Evolutionary conservation across 1,140 invertebrate genomes (phyloP).

Genomic region (Hyles vespertilio): DNA sequence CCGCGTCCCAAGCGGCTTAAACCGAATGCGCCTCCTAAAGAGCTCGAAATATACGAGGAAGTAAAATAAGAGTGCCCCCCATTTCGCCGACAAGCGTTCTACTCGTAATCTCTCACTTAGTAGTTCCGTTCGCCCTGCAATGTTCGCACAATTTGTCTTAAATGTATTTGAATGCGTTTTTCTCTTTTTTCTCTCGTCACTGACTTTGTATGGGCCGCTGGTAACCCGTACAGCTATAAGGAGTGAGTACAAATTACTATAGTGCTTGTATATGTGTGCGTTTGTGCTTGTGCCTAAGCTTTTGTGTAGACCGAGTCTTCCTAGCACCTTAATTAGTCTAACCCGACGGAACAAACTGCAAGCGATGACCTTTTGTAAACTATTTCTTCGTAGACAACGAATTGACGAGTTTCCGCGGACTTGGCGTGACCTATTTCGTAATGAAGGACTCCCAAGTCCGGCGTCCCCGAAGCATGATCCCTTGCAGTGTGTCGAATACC

Average conservation of each 20-base stretch:
- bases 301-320: conserved; percentile 60
- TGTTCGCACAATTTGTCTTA: conserved; percentile 76
- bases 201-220: conserved; percentile 77
- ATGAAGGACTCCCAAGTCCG: conserved; percentile 36
- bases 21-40: conserved; percentile 62
- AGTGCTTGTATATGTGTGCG: conserved; percentile 72
- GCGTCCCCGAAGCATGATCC: conserved; percentile 47
- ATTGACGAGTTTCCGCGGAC: conserved; percentile 29
- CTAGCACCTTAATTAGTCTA: conserved; percentile 46
- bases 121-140: conserved; percentile 75
- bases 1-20: conserved; percentile 62
- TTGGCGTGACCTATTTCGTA: conserved; percentile 41
- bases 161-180: conserved; percentile 78
- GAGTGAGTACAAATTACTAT: conserved; percentile 76
- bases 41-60: conserved; percentile 68
- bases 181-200: conserved; percentile 77
- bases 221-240: conserved; percentile 76
- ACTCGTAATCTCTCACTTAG: conserved; percentile 75
- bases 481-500: conserved; percentile 65
- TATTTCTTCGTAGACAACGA: conserved; percentile 44
- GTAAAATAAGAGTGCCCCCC: conserved; percentile 62
- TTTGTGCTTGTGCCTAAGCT: conserved; percentile 73
- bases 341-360: conserved; percentile 63
- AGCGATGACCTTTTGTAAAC: conserved; percentile 45
- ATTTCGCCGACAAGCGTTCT: conserved; percentile 68